Evolutionary conservation across 2,113 vertebrate species (phyloP).

Genomic region (Dryoscopus gambensis): DNA sequence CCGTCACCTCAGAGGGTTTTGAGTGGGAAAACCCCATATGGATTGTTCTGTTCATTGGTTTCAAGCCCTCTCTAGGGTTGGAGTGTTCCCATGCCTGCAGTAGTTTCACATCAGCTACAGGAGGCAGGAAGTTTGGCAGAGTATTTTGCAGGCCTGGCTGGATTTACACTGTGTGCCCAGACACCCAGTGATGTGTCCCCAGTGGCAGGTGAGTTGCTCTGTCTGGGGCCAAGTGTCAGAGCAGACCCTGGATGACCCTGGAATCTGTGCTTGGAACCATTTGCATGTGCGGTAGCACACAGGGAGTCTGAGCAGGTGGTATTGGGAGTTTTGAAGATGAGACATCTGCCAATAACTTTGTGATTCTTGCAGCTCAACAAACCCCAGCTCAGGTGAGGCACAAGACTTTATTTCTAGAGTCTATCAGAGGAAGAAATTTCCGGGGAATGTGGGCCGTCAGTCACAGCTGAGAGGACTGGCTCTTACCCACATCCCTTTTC

Average conservation of each 20-base stretch:
- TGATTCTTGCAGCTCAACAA: background rate
- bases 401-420: background rate
- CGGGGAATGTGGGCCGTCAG: background rate
- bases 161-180: background rate
- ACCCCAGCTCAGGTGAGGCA: background rate
- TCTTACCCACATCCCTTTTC: background rate
- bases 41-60: background rate
- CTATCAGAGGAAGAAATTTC: background rate
- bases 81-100: background rate
- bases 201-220: rapidly evolving
- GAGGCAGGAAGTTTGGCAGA: background rate
- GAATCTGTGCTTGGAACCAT: background rate
- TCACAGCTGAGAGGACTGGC: background rate
- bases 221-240: background rate
- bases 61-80: background rate
- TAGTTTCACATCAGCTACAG: background rate
- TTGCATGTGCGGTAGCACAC: background rate
- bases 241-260: background rate
- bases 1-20: background rate
- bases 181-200: background rate
- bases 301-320: background rate
- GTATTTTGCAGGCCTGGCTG: background rate
- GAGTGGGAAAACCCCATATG: background rate
- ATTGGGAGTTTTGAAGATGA: background rate
- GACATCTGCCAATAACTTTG: background rate